Conservation (phyloP, 1,140 invertebrate species). For the Achatina immaculata region DNA sequence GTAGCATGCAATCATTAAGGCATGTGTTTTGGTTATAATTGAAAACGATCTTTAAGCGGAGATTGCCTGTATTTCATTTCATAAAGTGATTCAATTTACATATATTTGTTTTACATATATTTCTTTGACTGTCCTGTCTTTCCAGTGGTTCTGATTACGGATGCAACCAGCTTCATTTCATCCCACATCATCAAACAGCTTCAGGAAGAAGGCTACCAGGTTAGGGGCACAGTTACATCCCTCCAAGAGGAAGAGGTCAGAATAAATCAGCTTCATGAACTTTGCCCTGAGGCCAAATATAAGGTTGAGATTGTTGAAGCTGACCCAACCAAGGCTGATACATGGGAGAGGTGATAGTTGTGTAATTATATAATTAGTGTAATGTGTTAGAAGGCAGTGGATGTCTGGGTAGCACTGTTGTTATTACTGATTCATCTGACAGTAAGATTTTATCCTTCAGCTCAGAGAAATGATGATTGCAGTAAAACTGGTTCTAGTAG, state of each 20-base stretch:
- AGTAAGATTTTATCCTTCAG: too few species aligned
- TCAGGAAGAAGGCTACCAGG: conserved; percentile 72
- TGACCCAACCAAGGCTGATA: conserved; percentile 66
- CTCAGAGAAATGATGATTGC: too few species aligned
- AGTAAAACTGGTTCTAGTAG: too few species aligned
- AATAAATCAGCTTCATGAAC: conserved; percentile 67
- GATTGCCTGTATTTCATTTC: too few species aligned
- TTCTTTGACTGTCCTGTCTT: conserved; percentile 37
- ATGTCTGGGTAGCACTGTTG: too few species aligned
- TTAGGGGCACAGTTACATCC: conserved; percentile 74
- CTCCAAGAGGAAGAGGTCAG: conserved; percentile 72
- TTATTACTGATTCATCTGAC: too few species aligned
- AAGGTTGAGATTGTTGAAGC: conserved; percentile 72
- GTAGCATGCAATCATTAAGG: too few species aligned
- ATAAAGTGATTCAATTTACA: too few species aligned
- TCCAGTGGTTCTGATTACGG: conserved; percentile 75
- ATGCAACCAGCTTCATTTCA: conserved; percentile 75
- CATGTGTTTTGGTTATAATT: too few species aligned
- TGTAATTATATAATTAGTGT: too few species aligned
- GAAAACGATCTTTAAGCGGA: too few species aligned
- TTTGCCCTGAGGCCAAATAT: conserved; percentile 70
- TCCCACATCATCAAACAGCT: conserved; percentile 74
- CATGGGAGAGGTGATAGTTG: conserved; percentile 67
- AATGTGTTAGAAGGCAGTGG: too few species aligned
- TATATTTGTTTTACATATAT: background rate